Evolutionary conservation across 2,888 invertebrate genomes (phyloP).

Genomic region (Andricus curvator): DNA sequence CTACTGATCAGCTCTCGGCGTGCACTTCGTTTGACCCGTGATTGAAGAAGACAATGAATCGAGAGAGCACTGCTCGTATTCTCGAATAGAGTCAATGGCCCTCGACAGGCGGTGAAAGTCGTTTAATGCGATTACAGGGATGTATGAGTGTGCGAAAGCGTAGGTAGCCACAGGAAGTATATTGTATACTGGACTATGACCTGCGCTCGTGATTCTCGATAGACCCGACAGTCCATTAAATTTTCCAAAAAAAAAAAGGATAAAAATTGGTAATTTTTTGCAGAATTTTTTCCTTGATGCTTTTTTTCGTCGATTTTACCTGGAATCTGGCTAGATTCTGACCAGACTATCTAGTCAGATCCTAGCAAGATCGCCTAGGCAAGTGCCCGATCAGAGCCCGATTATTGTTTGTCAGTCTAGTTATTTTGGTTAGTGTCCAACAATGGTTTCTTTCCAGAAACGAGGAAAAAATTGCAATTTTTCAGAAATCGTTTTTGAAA

Average conservation of each 20-base stretch:
- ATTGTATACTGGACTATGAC: neutral
- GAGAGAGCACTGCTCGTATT: constrained; percentile 22
- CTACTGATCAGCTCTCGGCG: constrained; percentile 21
- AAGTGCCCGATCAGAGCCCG: too few species aligned
- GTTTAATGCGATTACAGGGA: constrained; percentile 61
- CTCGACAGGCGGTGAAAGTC: constrained; percentile 57
- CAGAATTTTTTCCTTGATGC: too few species aligned
- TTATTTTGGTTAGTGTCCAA: too few species aligned
- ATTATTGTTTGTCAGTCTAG: too few species aligned
- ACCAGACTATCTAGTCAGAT: too few species aligned
- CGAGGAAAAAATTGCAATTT: too few species aligned
- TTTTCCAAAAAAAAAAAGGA: neutral
- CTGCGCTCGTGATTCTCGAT: neutral
- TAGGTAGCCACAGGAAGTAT: neutral
- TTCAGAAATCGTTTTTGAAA: too few species aligned
- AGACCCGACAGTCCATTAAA: neutral
- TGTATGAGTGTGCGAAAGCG: constrained; percentile 42
- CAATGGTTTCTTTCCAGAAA: too few species aligned
- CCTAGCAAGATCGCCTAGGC: too few species aligned
- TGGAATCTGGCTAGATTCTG: too few species aligned
- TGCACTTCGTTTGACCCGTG: constrained; percentile 31
- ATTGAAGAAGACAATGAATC: constrained; percentile 41
- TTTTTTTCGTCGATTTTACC: too few species aligned
- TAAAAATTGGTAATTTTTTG: neutral
- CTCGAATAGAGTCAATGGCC: constrained; percentile 54